Percentiles rank a stretch among this genome's conserved stretches.
Evolutionary conservation across 1,140 invertebrate genomes (phyloP).

Genomic region (Pentalonia nigronervosa): DNA sequence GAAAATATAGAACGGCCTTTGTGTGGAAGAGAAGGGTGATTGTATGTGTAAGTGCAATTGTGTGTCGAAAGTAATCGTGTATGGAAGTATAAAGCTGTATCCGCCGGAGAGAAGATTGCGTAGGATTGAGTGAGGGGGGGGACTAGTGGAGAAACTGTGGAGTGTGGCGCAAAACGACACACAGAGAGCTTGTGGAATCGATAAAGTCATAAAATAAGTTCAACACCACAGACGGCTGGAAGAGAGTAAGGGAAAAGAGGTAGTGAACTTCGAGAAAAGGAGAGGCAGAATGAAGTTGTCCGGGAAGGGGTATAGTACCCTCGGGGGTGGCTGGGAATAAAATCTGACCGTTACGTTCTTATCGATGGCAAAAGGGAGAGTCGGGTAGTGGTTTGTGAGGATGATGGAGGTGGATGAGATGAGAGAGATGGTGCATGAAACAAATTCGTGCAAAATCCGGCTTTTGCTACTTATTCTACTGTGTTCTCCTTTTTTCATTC

Average conservation of each 20-base stretch:
- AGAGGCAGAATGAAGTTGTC: neutral
- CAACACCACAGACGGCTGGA: neutral
- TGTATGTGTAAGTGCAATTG: constrained; percentile 55
- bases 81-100: constrained; percentile 32
- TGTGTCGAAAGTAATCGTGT: constrained; percentile 56
- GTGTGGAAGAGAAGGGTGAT: neutral
- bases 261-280: constrained; percentile 10
- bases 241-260: neutral
- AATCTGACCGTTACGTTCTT: constrained; percentile 56
- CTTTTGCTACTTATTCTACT: constrained; percentile 31
- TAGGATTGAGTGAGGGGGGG: neutral
- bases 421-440: constrained; percentile 24
- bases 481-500: neutral
- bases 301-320: neutral
- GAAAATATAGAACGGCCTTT: neutral
- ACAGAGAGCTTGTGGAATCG: constrained; percentile 44
- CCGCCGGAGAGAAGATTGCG: neutral
- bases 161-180: neutral
- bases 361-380: neutral
- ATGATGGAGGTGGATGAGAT: neutral
- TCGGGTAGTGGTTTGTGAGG: neutral
- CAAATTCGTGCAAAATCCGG: constrained; percentile 53
- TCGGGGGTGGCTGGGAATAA: neutral
- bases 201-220: constrained; percentile 58
- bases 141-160: neutral